phyloP scores from a whole-genome alignment of 2,888 invertebrate species.

The Andrena haemorrhoa region DNA sequence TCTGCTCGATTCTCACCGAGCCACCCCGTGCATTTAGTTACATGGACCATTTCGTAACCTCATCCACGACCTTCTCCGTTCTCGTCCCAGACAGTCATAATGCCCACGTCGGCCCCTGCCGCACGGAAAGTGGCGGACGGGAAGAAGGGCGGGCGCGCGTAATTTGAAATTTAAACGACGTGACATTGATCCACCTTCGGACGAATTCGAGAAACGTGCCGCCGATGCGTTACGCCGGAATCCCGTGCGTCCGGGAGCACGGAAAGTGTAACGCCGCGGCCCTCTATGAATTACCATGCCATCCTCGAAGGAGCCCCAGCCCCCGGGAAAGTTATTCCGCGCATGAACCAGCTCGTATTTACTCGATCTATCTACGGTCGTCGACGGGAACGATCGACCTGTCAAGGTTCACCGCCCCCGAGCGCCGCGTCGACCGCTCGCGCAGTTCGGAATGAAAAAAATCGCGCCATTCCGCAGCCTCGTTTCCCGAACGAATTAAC shows the following conservation, averaged over 20 bases:
- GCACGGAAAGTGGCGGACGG: background rate
- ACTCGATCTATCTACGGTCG: conserved; percentile 34
- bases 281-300: conserved; percentile 38
- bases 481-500: conserved; percentile 31
- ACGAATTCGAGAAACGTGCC: conserved; percentile 41
- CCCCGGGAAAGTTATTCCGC: conserved; percentile 40
- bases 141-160: background rate
- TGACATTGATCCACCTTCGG: conserved; percentile 40
- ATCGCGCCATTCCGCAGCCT: background rate
- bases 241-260: background rate
- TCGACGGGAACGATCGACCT: conserved; percentile 27
- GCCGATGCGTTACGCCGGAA: conserved; percentile 5
- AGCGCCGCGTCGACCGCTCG: conserved; percentile 21
- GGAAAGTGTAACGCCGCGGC: conserved; percentile 6
- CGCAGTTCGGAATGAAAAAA: conserved; percentile 27
- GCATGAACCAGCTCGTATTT: conserved; percentile 43
- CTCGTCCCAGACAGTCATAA: too few species aligned
- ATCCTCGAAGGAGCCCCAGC: conserved; percentile 1
- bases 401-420: conserved; percentile 3
- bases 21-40: too few species aligned
- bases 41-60: too few species aligned
- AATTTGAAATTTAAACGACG: conserved; percentile 49
- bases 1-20: too few species aligned
- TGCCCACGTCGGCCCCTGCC: too few species aligned
- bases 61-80: too few species aligned